Conservation (phyloP, 2,113 vertebrate species). For the Cyrtonyx montezumae region DNA sequence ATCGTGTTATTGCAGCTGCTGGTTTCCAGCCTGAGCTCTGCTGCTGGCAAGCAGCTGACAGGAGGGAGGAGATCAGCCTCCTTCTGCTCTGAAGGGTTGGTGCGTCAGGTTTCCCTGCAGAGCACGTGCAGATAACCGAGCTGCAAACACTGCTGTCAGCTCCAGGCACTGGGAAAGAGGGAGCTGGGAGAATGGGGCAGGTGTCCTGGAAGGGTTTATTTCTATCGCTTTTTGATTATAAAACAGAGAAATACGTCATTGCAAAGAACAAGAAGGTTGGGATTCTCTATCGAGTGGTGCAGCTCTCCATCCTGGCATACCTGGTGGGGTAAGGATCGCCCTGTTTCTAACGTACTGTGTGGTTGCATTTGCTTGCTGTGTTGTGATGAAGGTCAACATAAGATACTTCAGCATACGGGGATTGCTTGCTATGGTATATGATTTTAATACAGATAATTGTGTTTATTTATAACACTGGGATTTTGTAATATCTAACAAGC, state of each 20-base stretch:
- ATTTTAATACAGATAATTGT: neutral
- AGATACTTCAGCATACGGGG: neutral
- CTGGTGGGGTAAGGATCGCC: slow-evolving; percentile 84
- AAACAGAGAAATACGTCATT: slow-evolving; percentile 95
- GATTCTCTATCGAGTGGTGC: slow-evolving; percentile 88
- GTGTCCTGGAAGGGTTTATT: slow-evolving; percentile 77
- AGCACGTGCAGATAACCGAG: slow-evolving; percentile 48
- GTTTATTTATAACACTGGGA: neutral
- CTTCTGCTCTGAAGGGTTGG: neutral
- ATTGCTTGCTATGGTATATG: neutral
- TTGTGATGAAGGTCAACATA: neutral
- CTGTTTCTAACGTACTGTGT: neutral
- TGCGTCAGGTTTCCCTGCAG: slow-evolving; percentile 49
- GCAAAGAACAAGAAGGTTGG: slow-evolving; percentile 94
- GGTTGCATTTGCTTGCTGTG: neutral
- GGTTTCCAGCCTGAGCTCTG: neutral
- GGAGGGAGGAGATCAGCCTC: slow-evolving; percentile 35
- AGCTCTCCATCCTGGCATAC: slow-evolving; percentile 91
- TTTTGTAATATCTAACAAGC: neutral
- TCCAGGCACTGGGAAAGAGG: neutral
- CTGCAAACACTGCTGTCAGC: neutral
- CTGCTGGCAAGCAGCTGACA: neutral
- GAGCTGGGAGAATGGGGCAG: slow-evolving; percentile 81
- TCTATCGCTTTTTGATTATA: slow-evolving; percentile 90
- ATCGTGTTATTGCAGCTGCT: neutral